Evolutionary conservation across 92 coral and sea anemone genomes (phyloP), one percentile per base, ranked within the genome.

Genomic region (Muricea muricata): DNA sequence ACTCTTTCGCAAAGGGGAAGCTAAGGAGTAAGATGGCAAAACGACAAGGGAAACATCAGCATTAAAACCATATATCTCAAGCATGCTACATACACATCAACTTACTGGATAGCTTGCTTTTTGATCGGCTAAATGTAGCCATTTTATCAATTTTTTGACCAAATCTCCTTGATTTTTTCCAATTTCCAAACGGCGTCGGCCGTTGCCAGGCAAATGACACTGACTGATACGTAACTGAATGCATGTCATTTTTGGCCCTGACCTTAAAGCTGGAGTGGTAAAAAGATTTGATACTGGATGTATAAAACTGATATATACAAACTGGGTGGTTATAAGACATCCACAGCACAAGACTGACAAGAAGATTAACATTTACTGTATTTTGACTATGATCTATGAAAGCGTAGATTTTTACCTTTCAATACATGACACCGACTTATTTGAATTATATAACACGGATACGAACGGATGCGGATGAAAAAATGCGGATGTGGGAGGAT

Each of bases 111-210:
- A 98, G 89, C 12, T 92, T 70, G 28, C 93, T 91, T 63, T 93
- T 97, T 21, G 97, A 88, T 55, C 99, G 85, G 50, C 92, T 88
- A 90, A 93, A 92, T 54, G 99, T 84, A 75, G 99, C 92, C 99
- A 97, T 97, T 37, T 79, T 78, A n/a, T 29, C 37, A 61, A 26
- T 7, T 24, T 28, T 63, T 26, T 24, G 25, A n/a, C n/a, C n/a
- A n/a, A n/a, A n/a, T n/a, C n/a, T n/a, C n/a, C n/a, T n/a, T 25
- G 33, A 25, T 34, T 29, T 30, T 25, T 63, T 28, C 39, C n/a
- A n/a, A n/a, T n/a, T n/a, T 63, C 26, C 60, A 52, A 52, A 52
- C 23, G 37, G 70, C 70, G 70, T 63, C 70, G 11, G 1, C 70
- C 13, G 70, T 63, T 63, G 30, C 70, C 30, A 63, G 39, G 70